Base-by-base conservation (phyloP, 2,888 invertebrate species). In the Emmelina monodactyla region DNA sequence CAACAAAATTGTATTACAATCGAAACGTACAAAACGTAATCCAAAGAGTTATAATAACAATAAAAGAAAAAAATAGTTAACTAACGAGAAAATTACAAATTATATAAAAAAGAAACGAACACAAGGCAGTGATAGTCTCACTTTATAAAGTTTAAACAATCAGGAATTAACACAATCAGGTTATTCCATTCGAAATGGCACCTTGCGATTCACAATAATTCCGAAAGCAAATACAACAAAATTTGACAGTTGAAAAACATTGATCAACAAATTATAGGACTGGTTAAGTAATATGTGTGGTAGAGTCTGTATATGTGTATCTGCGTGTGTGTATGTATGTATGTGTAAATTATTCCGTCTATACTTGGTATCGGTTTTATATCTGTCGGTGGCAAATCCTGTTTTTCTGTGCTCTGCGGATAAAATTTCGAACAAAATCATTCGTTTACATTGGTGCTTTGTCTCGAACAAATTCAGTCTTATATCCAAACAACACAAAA, bases 151-250 rank as follows among this genome's bases (percentile, higher is more conserved):
- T n/a, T 16, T 22, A 25, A 25, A 31, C 31, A 32, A 28, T 28
- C 16, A 11, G 16, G 54, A 52, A 65, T 58, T 58, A 59, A 62
- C 58, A 72, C 76, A n/a, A n/a, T 76, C 73, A 64, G 63, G 53
- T 62, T 51, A 55, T 62, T 62, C 62, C 49, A 46, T 49, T 54
- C 62, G 60, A 49, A 58, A 78, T 78, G 78, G 78, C 78, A 78
- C 78, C 60, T 66, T 66, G 62, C 61, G 72, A 76, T 71, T 72
- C 70, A 72, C 76, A 29, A 29, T 14, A 12, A 12, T 11, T 12
- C 13, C 13, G 19, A 3, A 14, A 29, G 9, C 12, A 29, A 29
- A 29, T 29, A 14, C 35, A 40, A 39, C 40, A 43, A 45, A n/a
- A n/a, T n/a, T n/a, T n/a, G n/a, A n/a, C n/a, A n/a, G n/a, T n/a